Evolutionary conservation across 2,888 invertebrate genomes (phyloP), one percentile per base, ranked within the genome.

Genomic region (Danaus chrysippus): DNA sequence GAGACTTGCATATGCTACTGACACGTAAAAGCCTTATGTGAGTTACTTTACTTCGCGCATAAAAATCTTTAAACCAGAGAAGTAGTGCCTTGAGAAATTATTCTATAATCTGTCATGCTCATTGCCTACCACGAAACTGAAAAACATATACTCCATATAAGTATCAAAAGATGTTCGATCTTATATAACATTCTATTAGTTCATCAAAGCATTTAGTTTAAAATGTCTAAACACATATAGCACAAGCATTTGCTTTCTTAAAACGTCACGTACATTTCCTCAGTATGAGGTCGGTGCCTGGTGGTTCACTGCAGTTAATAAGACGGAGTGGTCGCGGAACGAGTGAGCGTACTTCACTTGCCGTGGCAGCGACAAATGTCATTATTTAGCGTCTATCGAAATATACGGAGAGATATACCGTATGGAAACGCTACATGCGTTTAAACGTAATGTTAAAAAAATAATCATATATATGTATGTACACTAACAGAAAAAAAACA

Each of bases 281-380:
- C 49, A 56, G 63, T 59, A 67, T 65, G 64, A 59, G 65, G 63
- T 59, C 17, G 49, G 46, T 59, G 61, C 63, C 55, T 59, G 58
- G 69, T 59, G 61, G 62, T 58, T 64, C 68, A 69, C 73, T 62
- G 66, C 70, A 72, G 74, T 78, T 79, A 81, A 79, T 78, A 78
- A 75, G 70, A 70, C 70, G 70, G 70, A 73, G 76, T 74, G 74
- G 75, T 70, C 62, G 71, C 63, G 71, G 17, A 49, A 49, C 68
- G 71, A 63, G 68, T 64, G 58, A 65, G 68, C 69, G 70, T 75
- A 62, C 68, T 62, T 65, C 74, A 69, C 72, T 71, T 68, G 73
- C 67, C 60, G 71, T 71, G 73, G 72, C 78, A 75, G 70, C 71
- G 76, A 83, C 79, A 78, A 83, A 83, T 83, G 81, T 82, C 79